A percentile compares a stretch with the other conserved stretches of the same genome.
These are phyloP conservation scores for Scrobipalpa costella DNA, from an alignment of 2,888 invertebrate species.

Conservation along the genomic window DNA sequence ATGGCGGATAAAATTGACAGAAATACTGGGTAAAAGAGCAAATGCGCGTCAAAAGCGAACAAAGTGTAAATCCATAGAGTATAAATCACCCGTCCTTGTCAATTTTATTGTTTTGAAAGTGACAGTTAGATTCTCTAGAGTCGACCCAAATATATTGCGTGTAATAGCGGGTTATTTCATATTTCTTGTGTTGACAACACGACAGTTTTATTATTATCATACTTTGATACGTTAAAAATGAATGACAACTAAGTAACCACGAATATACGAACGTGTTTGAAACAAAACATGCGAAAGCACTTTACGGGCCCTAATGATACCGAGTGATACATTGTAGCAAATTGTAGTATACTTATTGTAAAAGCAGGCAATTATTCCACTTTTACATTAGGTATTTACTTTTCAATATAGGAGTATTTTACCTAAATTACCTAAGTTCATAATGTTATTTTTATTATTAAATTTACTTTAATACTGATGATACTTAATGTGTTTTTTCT, in stretches of 20 bases:
- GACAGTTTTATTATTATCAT: neutral
- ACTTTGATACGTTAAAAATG: neutral
- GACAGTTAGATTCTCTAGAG: too few species aligned
- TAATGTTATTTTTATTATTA: too few species aligned
- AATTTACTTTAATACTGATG: too few species aligned
- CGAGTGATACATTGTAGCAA: constrained; percentile 1
- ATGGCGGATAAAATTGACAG: too few species aligned
- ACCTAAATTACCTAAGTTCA: too few species aligned
- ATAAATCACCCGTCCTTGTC: too few species aligned
- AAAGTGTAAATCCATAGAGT: too few species aligned
- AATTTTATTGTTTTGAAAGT: too few species aligned
- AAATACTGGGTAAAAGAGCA: too few species aligned
- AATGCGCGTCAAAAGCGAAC: too few species aligned
- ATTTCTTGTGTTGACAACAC: neutral
- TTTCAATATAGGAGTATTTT: neutral
- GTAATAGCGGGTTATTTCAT: neutral
- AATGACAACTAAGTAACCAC: neutral
- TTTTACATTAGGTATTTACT: neutral
- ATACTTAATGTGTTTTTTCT: too few species aligned
- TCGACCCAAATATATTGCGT: neutral
- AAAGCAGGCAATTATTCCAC: constrained; percentile 3
- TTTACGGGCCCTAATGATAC: constrained; percentile 8
- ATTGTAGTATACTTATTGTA: constrained; percentile 1
- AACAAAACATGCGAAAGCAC: constrained; percentile 6
- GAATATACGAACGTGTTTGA: neutral